These are phyloP conservation scores for Sesia bembeciformis DNA, from an alignment of 2,888 invertebrate genomes.

Conservation along the genomic window DNA sequence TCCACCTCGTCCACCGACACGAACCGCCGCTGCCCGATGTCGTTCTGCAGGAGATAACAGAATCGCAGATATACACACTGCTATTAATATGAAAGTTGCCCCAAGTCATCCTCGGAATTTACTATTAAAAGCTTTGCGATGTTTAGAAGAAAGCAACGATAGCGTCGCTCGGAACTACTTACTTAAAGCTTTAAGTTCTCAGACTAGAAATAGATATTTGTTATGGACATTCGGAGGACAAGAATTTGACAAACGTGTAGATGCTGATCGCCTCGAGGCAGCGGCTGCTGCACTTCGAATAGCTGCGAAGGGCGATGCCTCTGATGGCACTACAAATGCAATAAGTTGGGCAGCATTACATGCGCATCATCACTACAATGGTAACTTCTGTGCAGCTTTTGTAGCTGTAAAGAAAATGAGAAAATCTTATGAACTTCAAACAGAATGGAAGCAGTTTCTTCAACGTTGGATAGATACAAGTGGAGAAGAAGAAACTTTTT, in stretches of 20 bases:
- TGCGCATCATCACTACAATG: conserved; percentile 37
- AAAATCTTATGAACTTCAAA: conserved; percentile 41
- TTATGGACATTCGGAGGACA: conserved; percentile 51
- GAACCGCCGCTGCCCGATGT: conserved; percentile 36
- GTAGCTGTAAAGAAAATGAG: conserved; percentile 54
- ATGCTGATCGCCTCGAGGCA: conserved; percentile 16
- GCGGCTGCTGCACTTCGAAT: conserved; percentile 51
- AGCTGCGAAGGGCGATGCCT: conserved; percentile 46
- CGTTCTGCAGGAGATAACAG: conserved; percentile 40
- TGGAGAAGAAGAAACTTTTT: conserved; percentile 55
- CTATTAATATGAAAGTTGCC: conserved; percentile 27
- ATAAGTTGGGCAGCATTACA: conserved; percentile 63
- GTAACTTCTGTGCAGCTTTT: conserved; percentile 38
- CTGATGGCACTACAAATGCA: conserved; percentile 50
- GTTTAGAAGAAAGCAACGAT: conserved; percentile 39
- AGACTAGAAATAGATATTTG: conserved; percentile 45
- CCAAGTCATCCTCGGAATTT: conserved; percentile 37
- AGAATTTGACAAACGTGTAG: conserved; percentile 36
- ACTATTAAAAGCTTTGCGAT: conserved; percentile 40
- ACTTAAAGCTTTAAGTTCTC: conserved; percentile 31
- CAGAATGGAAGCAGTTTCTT: conserved; percentile 44
- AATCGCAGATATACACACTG: conserved; percentile 33
- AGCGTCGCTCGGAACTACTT: conserved; percentile 37
- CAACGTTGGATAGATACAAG: conserved; percentile 45
- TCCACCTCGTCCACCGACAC: conserved; percentile 20